phyloP scores from a whole-genome alignment of 2,888 invertebrate genomes.

The Julus scandinavius region DNA sequence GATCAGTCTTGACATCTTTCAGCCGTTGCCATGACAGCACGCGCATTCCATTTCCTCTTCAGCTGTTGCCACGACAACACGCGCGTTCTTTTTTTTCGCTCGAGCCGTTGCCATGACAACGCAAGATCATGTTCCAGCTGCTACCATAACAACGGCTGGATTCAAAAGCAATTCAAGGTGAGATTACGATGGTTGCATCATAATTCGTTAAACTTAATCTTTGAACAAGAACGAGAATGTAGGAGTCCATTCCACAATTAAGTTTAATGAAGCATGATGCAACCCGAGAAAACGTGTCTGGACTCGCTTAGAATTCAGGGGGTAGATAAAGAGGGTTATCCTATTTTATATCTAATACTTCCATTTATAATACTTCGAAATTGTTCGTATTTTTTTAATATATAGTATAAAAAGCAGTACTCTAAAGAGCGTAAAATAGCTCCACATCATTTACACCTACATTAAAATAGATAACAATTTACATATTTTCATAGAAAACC shows the following conservation, averaged over 20 bases:
- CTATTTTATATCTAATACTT: background rate
- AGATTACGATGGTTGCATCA: background rate
- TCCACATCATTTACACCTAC: slow-evolving; percentile 27
- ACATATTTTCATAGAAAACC: slow-evolving; percentile 33
- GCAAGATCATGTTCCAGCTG: background rate
- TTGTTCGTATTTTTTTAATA: background rate
- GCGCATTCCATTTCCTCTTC: background rate
- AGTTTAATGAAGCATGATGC: background rate
- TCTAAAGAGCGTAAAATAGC: slow-evolving; percentile 4
- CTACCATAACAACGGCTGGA: background rate
- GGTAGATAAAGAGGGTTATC: background rate
- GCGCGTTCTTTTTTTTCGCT: background rate
- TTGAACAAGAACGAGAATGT: background rate
- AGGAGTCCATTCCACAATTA: background rate
- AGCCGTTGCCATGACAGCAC: background rate
- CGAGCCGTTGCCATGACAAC: background rate
- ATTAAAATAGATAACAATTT: slow-evolving; percentile 27
- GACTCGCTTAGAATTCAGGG: background rate
- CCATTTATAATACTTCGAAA: slow-evolving; percentile 31
- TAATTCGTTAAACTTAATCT: background rate
- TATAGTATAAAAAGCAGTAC: slow-evolving; percentile 21
- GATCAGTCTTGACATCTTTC: background rate
- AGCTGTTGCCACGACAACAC: background rate
- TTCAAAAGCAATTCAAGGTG: too few relatives aligned
- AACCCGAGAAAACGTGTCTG: background rate